Evolutionary conservation across 2,888 invertebrate species (phyloP), one percentile per base, ranked within the genome.

Genomic region (Lapara coniferarum): DNA sequence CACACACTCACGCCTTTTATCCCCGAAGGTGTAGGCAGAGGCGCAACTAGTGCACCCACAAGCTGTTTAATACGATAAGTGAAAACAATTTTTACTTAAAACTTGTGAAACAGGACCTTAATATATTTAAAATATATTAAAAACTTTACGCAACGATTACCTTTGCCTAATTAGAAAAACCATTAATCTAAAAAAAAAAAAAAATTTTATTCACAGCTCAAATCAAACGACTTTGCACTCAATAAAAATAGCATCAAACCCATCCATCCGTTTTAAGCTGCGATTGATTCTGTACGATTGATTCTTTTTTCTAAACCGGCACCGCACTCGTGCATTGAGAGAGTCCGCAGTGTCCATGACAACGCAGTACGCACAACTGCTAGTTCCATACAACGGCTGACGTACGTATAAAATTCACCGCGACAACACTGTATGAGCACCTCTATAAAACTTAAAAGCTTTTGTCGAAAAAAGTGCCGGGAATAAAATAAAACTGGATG

Each of bases 381-480:
- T 49, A 72, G 70, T 73, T 73, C 69, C 72, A 76, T 72, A 73
- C 59, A 63, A 37, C 53, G 14, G 25, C 25, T 10, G 53, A 19
- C 68, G 77, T 75, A 72, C 77, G 76, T 73, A 74, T 73, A 74
- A 85, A 86, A 86, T 85, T 84, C 82, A 81, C 86, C 83, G 81
- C 83, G 78, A 85, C 88, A 91, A 87, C 85, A 81, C 81, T 82
- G 82, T 86, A 87, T 85, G 84, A 85, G 84, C 84, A 86, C 83
- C 84, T 85, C 82, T 82, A 89, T 88, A 88, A 91, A 91, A 89
- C 89, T 90, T 92, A 91, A 92, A 91, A 92, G 92, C 91, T 90
- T 91, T 91, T 84, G 86, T 84, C 80, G 80, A 89, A 92, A 92
- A 90, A 89, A 89, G 79, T 83, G 80, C 79, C 75, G 75, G 74